Conservation (phyloP, 2,113 vertebrate genomes). For the human (Homo sapiens) region DNA sequence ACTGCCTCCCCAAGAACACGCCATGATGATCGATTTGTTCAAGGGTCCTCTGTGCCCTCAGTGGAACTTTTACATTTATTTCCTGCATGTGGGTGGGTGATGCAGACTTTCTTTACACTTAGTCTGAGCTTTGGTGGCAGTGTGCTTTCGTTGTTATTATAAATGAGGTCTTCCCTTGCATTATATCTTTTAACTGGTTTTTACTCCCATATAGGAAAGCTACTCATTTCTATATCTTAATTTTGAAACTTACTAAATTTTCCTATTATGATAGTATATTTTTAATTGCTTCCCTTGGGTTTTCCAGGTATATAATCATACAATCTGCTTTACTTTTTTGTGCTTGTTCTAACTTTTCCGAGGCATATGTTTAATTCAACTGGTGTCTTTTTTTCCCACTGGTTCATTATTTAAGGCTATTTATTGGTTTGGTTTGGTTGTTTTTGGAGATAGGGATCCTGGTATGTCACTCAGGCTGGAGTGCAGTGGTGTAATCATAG, state of each 20-base stretch:
- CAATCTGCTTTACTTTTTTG: neutral
- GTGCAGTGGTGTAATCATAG: too few relatives aligned
- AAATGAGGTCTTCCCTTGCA: neutral
- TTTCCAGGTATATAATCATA: neutral
- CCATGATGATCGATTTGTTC: too few relatives aligned
- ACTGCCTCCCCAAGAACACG: neutral
- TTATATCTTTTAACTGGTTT: neutral
- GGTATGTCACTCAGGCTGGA: too few relatives aligned
- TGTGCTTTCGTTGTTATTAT: neutral
- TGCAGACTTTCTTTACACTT: neutral
- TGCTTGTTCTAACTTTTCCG: neutral
- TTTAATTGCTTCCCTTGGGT: neutral
- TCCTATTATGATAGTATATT: neutral
- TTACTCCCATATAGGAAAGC: neutral
- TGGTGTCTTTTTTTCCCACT: neutral
- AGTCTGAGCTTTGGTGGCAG: neutral
- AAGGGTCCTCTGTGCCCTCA: neutral
- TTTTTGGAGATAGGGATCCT: too few relatives aligned
- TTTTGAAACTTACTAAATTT: neutral
- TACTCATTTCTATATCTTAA: neutral
- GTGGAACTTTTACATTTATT: neutral
- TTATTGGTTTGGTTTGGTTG: too few relatives aligned
- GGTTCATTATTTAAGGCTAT: neutral
- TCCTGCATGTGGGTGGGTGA: too few relatives aligned
- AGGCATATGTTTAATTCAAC: neutral